Conservation (phyloP, 2,888 invertebrate genomes). For the Drosophila subquinaria region DNA sequence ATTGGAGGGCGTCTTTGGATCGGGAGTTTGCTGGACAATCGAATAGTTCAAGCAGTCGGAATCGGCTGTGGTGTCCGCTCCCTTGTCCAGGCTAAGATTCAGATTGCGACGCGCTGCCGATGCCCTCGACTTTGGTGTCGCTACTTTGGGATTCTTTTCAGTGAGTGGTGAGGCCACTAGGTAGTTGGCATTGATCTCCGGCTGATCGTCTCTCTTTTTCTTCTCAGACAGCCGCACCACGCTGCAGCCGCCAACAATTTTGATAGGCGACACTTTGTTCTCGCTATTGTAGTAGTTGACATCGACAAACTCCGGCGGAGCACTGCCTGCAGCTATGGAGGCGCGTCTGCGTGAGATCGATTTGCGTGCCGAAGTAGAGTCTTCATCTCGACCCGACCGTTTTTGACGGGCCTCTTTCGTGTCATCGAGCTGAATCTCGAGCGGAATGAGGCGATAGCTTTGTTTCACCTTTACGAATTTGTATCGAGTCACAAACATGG, state of each 20-base stretch:
- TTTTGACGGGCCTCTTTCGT: conserved; percentile 10
- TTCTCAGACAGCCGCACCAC: conserved; percentile 81
- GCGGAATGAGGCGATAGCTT: conserved; percentile 80
- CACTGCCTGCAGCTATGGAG: conserved; percentile 43
- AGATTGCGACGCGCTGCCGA: conserved; percentile 82
- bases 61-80: conserved; percentile 74
- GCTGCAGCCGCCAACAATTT: conserved; percentile 83
- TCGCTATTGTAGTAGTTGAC: conserved; percentile 72
- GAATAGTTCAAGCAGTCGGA: conserved; percentile 86
- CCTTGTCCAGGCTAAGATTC: conserved; percentile 81
- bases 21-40: conserved; percentile 83
- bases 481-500: conserved; percentile 85
- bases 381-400: not conserved
- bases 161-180: conserved; percentile 75
- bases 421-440: conserved; percentile 73
- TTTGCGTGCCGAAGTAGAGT: conserved; percentile 36
- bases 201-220: conserved; percentile 56
- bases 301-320: conserved; percentile 77
- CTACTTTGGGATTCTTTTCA: conserved; percentile 73
- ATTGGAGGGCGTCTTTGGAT: conserved; percentile 73
- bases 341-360: conserved; percentile 44
- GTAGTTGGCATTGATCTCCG: conserved; percentile 79
- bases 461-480: conserved; percentile 83
- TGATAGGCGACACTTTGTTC: conserved; percentile 84
- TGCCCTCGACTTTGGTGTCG: conserved; percentile 70